Evolutionary conservation across 2,797 vertebrate species (phyloP).

Genomic region (Eupleurogrammus muticus): DNA sequence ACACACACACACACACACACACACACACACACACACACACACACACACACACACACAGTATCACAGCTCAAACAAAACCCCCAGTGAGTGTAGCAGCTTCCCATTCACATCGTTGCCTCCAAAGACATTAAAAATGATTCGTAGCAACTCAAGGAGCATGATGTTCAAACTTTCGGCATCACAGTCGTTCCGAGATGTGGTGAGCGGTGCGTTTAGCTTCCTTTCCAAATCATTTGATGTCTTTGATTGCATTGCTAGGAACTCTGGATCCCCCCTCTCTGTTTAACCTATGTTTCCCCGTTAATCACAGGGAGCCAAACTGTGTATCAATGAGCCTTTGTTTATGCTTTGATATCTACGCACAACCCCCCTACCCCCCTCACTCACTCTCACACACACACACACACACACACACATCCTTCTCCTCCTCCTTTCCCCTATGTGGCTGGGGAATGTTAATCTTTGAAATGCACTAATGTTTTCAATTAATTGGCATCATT

Average conservation of each 20-base stretch:
- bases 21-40: conserved; percentile 9
- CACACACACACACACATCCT: conserved; percentile 4
- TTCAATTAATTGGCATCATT: conserved; percentile 86
- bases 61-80: conserved; percentile 14
- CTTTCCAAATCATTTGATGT: conserved; percentile 25
- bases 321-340: conserved; percentile 53
- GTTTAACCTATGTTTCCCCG: conserved; percentile 70
- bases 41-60: conserved; percentile 7
- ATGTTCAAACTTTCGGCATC: not conserved
- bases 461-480: conserved; percentile 76
- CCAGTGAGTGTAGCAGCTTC: not conserved
- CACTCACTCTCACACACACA: not conserved
- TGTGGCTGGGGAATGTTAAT: conserved; percentile 74
- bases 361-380: not conserved
- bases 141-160: not conserved
- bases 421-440: conserved; percentile 19
- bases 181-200: too few relatives aligned
- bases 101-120: conserved; percentile 1
- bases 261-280: conserved; percentile 50
- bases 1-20: not conserved
- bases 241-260: conserved; percentile 36
- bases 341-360: conserved; percentile 69
- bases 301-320: conserved; percentile 70
- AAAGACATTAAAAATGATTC: conserved; percentile 9
- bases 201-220: conserved; percentile 22